Percentiles rank a stretch among this genome's conserved stretches.
phyloP scores from a whole-genome alignment of 2,888 invertebrate species.

The Drosophila meridiana region DNA sequence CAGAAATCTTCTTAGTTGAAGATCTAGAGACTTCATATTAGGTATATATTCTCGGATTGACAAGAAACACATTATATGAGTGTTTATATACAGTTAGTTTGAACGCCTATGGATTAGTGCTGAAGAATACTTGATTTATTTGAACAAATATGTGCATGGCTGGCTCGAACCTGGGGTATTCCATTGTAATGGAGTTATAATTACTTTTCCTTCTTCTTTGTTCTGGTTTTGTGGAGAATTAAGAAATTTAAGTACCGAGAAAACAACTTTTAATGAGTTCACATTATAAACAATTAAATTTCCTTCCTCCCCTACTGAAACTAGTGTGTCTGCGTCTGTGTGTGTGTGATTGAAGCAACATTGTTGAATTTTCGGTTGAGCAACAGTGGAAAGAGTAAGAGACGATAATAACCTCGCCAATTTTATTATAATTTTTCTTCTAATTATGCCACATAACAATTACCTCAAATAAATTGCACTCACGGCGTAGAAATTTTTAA shows the following conservation, averaged over 20 bases:
- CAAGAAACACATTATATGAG: too few relatives aligned
- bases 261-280: constrained; percentile 7
- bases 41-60: too few relatives aligned
- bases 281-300: constrained; percentile 1
- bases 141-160: too few relatives aligned
- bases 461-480: constrained; percentile 9
- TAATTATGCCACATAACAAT: constrained; percentile 3
- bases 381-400: background rate
- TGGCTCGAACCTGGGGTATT: too few relatives aligned
- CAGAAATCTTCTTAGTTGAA: too few relatives aligned
- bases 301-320: background rate
- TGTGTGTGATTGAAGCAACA: background rate
- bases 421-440: constrained; percentile 4
- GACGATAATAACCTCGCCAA: constrained; percentile 12
- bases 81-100: too few relatives aligned
- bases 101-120: too few relatives aligned
- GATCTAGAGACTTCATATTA: too few relatives aligned
- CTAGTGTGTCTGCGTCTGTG: background rate
- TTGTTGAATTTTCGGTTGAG: background rate
- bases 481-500: constrained; percentile 5
- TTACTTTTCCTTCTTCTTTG: background rate
- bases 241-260: background rate
- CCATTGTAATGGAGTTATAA: background rate
- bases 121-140: too few relatives aligned
- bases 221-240: background rate